Base-by-base conservation (phyloP, 2,888 invertebrate genomes). In the Amorpha juglandis region DNA sequence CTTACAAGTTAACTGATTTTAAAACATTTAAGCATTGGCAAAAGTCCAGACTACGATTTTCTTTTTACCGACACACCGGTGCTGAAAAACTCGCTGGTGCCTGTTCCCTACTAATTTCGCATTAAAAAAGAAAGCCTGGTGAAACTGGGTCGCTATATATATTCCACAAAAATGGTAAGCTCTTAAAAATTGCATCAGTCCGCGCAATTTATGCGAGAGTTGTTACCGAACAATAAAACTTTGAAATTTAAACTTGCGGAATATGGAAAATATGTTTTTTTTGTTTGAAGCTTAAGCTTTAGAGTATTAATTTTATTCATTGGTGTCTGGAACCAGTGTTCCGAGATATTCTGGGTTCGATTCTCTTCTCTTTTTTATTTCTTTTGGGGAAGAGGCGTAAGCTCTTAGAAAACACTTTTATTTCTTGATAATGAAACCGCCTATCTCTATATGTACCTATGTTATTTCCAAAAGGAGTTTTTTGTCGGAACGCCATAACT, bases 101-200 rank as follows among this genome's bases (percentile, higher is more conserved):
- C 68, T 63, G 53, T 58, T 66, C 67, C 16, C 63, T 58, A 65
- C 45, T 70, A 75, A 74, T 71, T 71, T 68, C 63, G 70, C 55
- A 53, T 68, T 69, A 68, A 76, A 75, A 69, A 75, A 76, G 66
- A 66, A 50, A 71, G 65, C 52, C 12, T 33, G 12, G 47, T 14
- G 53, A 64, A 55, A 35, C 7, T 19, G 19, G 64, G 55, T 55
- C 64, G 64, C n/a, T 16, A 27, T 55, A 38, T 63, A 52, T 52
- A 42, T 64, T 38, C 63, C 62, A 64, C 63, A 7, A 63, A 77
- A 73, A 73, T 63, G 16, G 53, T 72, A 70, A 51, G 69, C 78
- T 72, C 66, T 70, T 74, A 75, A 75, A 77, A 80, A 80, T 72
- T 73, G 76, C 76, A 78, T 74, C 73, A 70, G 67, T 70, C 73